phyloP scores from a whole-genome alignment of 2,113 vertebrate species.

The Ranitomeya imitator region DNA sequence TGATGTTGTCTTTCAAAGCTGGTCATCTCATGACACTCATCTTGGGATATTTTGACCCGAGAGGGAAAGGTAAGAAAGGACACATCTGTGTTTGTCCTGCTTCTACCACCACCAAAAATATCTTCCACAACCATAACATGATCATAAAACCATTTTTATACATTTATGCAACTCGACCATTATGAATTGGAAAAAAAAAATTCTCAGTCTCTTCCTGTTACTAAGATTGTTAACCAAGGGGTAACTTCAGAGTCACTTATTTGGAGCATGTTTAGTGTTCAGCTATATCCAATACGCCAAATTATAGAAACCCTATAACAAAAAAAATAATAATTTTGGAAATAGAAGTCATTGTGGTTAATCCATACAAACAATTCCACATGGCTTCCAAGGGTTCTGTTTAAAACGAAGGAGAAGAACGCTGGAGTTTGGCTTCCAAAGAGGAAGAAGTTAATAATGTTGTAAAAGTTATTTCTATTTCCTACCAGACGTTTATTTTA shows the following conservation, averaged over 20 bases:
- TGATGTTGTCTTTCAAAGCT: too few species aligned
- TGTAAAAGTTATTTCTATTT: conserved; percentile 8
- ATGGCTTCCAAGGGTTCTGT: neutral
- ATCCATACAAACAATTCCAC: neutral
- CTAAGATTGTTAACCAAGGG: too few species aligned
- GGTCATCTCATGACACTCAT: too few species aligned
- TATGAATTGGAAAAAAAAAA: neutral
- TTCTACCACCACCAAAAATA: neutral
- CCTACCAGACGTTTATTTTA: conserved; percentile 13
- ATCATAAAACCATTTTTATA: neutral
- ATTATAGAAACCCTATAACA: neutral
- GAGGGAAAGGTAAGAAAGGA: too few species aligned
- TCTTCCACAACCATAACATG: neutral
- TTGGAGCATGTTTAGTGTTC: neutral
- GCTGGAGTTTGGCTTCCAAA: neutral
- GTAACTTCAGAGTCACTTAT: neutral
- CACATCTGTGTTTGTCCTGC: too few species aligned
- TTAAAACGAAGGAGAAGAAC: neutral
- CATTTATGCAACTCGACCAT: neutral
- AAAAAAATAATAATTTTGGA: conserved; percentile 24
- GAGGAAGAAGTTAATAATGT: conserved; percentile 16
- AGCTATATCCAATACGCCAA: neutral
- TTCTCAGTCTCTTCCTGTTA: too few species aligned
- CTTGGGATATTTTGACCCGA: too few species aligned
- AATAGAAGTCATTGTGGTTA: conserved; percentile 9